Evolutionary conservation across 2,888 invertebrate genomes (phyloP).

Genomic region (Achlya flavicornis): DNA sequence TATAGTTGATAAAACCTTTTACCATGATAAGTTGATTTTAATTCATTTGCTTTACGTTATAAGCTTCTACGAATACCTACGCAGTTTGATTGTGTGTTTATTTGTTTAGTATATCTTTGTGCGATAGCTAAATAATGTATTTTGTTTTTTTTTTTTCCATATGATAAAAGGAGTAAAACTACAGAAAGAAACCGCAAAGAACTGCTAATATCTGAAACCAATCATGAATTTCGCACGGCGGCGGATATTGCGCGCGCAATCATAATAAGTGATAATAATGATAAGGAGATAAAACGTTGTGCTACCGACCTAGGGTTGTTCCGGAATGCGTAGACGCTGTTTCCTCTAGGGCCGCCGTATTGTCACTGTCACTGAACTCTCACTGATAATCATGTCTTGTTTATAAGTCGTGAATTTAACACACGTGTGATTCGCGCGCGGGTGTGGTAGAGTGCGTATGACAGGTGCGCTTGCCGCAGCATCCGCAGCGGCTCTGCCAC

Average conservation of each 20-base stretch:
- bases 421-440: slow-evolving; percentile 44
- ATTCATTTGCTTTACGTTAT: neutral
- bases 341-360: slow-evolving; percentile 40
- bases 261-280: slow-evolving; percentile 59
- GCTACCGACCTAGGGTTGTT: slow-evolving; percentile 73
- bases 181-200: neutral
- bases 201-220: neutral
- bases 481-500: slow-evolving; percentile 72
- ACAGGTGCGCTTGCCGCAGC: slow-evolving; percentile 77
- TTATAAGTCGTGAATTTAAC: slow-evolving; percentile 35
- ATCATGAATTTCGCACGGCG: slow-evolving; percentile 55
- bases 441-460: slow-evolving; percentile 36
- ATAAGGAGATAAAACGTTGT: slow-evolving; percentile 62
- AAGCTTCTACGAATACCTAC: neutral
- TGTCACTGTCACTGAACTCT: slow-evolving; percentile 69
- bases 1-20: neutral
- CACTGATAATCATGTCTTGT: slow-evolving; percentile 58
- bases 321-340: slow-evolving; percentile 58
- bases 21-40: neutral
- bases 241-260: slow-evolving; percentile 62
- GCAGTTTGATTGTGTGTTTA: neutral
- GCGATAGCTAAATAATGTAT: neutral
- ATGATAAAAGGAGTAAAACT: neutral
- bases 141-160: neutral
- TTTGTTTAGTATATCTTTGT: neutral